Evolutionary conservation across 2,888 invertebrate species (phyloP), one percentile per base, ranked within the genome.

Genomic region (Pachydiplax longipennis): DNA sequence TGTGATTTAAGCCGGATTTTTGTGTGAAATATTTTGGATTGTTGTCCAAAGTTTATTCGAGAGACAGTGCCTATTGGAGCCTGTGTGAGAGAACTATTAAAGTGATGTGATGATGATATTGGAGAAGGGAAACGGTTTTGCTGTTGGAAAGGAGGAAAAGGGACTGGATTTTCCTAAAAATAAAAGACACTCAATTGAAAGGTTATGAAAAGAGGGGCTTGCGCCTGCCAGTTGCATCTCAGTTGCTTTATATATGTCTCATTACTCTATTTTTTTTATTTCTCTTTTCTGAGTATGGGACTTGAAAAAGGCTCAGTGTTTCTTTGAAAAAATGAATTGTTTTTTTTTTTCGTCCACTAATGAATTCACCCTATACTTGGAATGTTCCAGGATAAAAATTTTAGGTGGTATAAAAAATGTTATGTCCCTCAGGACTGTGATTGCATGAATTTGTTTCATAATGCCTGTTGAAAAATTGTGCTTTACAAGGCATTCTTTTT

Each of bases 391-490:
- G 65, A 61, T 61, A 40, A 53, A 53, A 87, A 37, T 61, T 40
- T 22, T 61, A 37, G 35, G 40, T 58, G 83, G 53, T 53, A 81
- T 22, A 81, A 44, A 82, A 44, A 48, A 83, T 58, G 35, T 58
- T 73, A 73, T 87, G 65, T 61, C 61, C 87, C 65, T n/a, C 58
- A 61, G 87, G 58, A 61, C 87, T 87, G 87, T 87, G 87, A 87
- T 87, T 87, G 58, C 53, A 87, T 58, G 87, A 87, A 87, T 58
- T 82, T 87, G 87, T 87, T 87, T 61, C 61, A 87, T 8, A 87
- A 87, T 87, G 87, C 87, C 87, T 37, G 87, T 58, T 22, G n/a
- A 87, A 48, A 83, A 48, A 53, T 48, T 87, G 37, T 61, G 87
- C 87, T 87, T 87, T 37, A 53, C 18, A 61, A 87, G 87, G 65